A percentile compares a stretch with the other conserved stretches of the same genome.
These are phyloP conservation scores for Odiellus spinosus DNA, from an alignment of 2,888 invertebrate species.

Conservation along the genomic window DNA sequence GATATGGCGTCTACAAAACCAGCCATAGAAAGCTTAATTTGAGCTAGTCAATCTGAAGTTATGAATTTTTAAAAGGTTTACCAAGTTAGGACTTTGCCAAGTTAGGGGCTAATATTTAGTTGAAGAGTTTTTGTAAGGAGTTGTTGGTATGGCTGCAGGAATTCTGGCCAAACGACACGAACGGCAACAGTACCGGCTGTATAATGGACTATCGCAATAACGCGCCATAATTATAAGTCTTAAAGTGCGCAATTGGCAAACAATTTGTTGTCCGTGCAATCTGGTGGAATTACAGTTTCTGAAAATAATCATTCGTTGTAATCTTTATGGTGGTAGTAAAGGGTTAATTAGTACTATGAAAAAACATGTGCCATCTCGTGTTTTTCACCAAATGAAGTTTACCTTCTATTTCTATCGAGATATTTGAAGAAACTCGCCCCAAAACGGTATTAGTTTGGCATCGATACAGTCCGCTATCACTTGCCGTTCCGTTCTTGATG, in stretches of 20 bases:
- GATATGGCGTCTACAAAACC: too few species aligned
- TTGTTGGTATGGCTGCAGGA: neutral
- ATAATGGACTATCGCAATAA: conserved; percentile 63
- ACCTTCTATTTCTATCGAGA: conserved; percentile 61
- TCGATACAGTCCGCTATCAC: conserved; percentile 63
- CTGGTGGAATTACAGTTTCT: conserved; percentile 57
- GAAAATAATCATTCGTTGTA: neutral
- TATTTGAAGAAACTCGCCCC: conserved; percentile 41
- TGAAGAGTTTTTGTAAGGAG: too few species aligned
- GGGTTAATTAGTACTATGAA: neutral
- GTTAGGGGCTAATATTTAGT: too few species aligned
- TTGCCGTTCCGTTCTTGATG: conserved; percentile 43
- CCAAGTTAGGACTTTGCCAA: too few species aligned
- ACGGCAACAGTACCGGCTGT: conserved; percentile 74
- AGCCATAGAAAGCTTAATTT: too few species aligned
- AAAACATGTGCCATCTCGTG: neutral
- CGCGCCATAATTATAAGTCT: conserved; percentile 62
- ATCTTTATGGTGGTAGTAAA: too few species aligned
- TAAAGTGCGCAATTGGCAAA: conserved; percentile 82
- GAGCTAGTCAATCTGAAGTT: too few species aligned
- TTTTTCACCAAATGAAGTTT: too few species aligned
- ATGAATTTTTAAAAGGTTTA: too few species aligned
- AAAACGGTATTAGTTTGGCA: conserved; percentile 66
- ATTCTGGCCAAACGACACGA: conserved; percentile 61
- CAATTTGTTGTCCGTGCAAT: conserved; percentile 70